These are phyloP conservation scores for Coptotermes formosanus DNA, from an alignment of 1,140 invertebrate genomes.

Conservation along the genomic window DNA sequence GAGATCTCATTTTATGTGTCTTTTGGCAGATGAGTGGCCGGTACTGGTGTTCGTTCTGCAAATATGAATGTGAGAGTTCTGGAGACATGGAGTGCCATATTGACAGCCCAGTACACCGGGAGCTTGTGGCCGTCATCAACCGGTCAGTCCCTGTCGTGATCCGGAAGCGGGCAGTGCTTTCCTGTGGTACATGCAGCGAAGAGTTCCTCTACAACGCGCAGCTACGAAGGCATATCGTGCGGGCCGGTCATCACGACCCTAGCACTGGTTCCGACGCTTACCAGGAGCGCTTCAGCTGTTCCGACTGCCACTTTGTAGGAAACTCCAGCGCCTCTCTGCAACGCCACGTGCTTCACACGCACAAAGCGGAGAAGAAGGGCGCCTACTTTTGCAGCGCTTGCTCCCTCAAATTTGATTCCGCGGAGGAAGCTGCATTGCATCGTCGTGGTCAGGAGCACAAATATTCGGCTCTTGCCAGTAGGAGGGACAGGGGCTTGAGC, in stretches of 20 bases:
- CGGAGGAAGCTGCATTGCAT: constrained; percentile 64
- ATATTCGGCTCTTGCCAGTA: constrained; percentile 48
- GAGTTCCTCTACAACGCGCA: constrained; percentile 65
- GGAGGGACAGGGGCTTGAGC: constrained; percentile 45
- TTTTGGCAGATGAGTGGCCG: constrained; percentile 49
- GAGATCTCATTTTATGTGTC: neutral
- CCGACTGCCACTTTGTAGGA: constrained; percentile 47
- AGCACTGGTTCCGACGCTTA: constrained; percentile 61
- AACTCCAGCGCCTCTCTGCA: constrained; percentile 57
- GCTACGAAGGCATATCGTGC: constrained; percentile 60
- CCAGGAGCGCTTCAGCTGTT: constrained; percentile 55
- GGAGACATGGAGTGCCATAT: constrained; percentile 69
- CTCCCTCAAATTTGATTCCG: constrained; percentile 52
- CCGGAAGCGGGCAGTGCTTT: constrained; percentile 53
- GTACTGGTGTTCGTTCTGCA: constrained; percentile 75
- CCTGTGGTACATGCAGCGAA: constrained; percentile 37
- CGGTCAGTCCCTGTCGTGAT: constrained; percentile 77
- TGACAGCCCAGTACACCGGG: constrained; percentile 61
- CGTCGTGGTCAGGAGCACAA: constrained; percentile 60
- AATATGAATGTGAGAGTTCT: constrained; percentile 65
- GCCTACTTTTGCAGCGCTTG: constrained; percentile 33
- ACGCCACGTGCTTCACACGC: constrained; percentile 53
- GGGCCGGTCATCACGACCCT: constrained; percentile 51
- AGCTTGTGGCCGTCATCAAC: constrained; percentile 70
- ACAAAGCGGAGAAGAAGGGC: constrained; percentile 50